Base-by-base conservation (phyloP, 2,797 vertebrate genomes). In the Protosalanx chinensis region DNA sequence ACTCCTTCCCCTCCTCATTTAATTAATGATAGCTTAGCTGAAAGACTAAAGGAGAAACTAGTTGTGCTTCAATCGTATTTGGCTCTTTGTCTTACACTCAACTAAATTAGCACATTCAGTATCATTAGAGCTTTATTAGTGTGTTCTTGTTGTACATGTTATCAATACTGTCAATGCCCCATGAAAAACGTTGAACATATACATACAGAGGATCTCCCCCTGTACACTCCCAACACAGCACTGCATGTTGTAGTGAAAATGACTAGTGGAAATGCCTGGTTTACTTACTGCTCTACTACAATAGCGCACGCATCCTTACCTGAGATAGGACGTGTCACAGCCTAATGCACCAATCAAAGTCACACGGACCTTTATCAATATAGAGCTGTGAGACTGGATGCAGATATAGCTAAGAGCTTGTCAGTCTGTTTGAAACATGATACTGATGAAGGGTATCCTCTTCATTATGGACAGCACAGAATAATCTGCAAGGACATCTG, bases 381-480 rank as follows among this genome's bases (percentile, higher is more conserved):
- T 41, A 41, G 37, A 41, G 6, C 37, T 41, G 37, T 41, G 37
- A 53, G 41, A 53, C 51, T 53, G 18, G 3, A 16, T 53, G 3
- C 7, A 16, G 18, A 56, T n/a, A n/a, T n/a, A 56, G 51, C 15
- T 49, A 49, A 49, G 46, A 49, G 46, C 51, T 56, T 56, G 16
- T 56, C 51, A 71, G 58, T 53, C 72, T 71, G 72, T 64, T 35
- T 77, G 56, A 71, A 71, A 68, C 71, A 68, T 58, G 68, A 71
- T 71, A 18, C 46, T 58, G 58, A 74, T 74, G 64, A 7, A 56
- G 4, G 60, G 71, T 59, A 57, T 64, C 37, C 64, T 74, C 64
- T 74, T 74, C 27, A 64, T 74, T 68, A 61, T 49, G 23, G 33
- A 67, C 49, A 78, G 71, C 67, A 64, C 46, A 68, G 20, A 60